phyloP scores from a whole-genome alignment of 2,797 vertebrate species.

The Philypnodon macrostomus region DNA sequence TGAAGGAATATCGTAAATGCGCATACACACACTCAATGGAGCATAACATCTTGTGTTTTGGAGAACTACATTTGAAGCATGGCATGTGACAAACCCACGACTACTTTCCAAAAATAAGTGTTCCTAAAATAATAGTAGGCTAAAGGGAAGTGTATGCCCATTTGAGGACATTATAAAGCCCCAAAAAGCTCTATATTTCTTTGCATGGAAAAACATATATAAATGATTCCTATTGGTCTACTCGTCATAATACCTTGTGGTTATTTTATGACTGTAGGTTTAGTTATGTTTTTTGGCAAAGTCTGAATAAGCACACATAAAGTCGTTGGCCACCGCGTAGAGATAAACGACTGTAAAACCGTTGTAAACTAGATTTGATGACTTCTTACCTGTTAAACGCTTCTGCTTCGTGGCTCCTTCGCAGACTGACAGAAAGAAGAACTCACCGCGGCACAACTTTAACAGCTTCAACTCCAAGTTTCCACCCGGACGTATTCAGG shows the following conservation, averaged over 20 bases:
- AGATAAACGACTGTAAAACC: not conserved
- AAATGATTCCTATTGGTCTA: too few relatives aligned
- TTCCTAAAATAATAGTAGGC: slow-evolving; percentile 19
- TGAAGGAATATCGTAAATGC: too few relatives aligned
- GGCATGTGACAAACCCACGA: slow-evolving; percentile 24
- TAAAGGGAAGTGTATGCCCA: slow-evolving; percentile 1
- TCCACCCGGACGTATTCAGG: not conserved
- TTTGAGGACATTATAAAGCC: slow-evolving; percentile 14
- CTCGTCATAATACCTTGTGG: not conserved
- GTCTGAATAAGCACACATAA: not conserved
- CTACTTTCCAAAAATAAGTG: slow-evolving; percentile 19
- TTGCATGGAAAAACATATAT: not conserved
- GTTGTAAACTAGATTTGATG: not conserved
- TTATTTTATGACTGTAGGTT: not conserved
- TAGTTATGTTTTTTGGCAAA: not conserved
- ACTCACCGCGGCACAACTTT: slow-evolving; percentile 32
- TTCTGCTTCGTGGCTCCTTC: not conserved
- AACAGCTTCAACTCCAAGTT: slow-evolving; percentile 22
- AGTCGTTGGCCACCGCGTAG: too few relatives aligned
- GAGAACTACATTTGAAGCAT: slow-evolving; percentile 2
- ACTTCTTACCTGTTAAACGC: slow-evolving; percentile 33
- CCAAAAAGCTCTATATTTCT: not conserved
- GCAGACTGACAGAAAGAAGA: slow-evolving; percentile 22
- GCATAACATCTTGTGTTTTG: too few relatives aligned
- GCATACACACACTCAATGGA: too few relatives aligned